phyloP scores from a whole-genome alignment of 1,140 invertebrate species.

The Theocolax elegans region DNA sequence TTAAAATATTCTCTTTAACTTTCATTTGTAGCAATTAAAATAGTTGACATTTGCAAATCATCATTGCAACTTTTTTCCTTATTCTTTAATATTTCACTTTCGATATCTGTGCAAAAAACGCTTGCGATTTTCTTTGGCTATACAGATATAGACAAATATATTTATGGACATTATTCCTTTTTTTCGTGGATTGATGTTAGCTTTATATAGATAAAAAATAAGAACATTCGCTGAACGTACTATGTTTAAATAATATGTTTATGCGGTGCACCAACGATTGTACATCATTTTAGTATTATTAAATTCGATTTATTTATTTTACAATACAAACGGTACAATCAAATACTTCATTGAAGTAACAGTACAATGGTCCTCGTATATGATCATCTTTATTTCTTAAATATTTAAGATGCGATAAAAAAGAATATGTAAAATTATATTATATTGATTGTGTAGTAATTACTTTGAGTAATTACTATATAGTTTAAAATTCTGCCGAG shows the following conservation, averaged over 20 bases:
- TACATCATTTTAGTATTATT: neutral
- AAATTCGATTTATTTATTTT: neutral
- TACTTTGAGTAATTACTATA: neutral
- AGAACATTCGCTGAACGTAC: no score
- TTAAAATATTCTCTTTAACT: no score
- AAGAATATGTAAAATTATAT: no score
- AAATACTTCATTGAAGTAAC: neutral
- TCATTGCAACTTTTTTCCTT: no score
- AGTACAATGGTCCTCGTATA: neutral
- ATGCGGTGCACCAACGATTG: no score
- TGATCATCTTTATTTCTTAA: neutral
- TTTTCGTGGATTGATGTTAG: no score
- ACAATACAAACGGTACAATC: neutral
- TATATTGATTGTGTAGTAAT: no score
- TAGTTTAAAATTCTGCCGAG: no score
- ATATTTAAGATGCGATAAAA: no score
- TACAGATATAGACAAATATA: slow-evolving; percentile 19
- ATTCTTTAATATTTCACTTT: neutral
- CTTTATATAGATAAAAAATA: no score
- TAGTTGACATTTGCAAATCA: no score
- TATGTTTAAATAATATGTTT: neutral
- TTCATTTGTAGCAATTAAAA: no score
- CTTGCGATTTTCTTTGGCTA: neutral
- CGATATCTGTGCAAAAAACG: neutral
- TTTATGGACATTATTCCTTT: neutral